Percentiles rank a stretch among this genome's conserved stretches.
Conservation (phyloP, 2,113 vertebrate genomes). For the Terrapene triunguis region DNA sequence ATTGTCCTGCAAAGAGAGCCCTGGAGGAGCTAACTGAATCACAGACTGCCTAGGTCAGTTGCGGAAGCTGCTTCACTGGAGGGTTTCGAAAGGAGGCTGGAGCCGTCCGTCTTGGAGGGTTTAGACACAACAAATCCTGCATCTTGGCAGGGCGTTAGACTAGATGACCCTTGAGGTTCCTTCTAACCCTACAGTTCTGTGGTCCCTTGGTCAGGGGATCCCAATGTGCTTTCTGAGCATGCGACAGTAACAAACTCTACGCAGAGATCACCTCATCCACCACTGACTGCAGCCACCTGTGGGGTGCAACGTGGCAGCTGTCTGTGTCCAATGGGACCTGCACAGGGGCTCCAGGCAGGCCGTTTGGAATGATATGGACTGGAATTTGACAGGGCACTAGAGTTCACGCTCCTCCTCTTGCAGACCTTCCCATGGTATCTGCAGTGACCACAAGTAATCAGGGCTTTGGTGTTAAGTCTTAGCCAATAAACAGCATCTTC, state of each 20-base stretch:
- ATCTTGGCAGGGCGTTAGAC: no score
- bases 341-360: no score
- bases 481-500: neutral
- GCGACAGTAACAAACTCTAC: neutral
- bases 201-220: no score
- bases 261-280: neutral
- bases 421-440: neutral
- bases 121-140: no score
- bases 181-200: neutral
- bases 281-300: neutral
- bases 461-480: no score
- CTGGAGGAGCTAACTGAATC: neutral
- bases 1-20: rapidly evolving
- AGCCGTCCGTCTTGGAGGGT: no score
- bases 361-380: neutral
- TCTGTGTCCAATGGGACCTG: neutral
- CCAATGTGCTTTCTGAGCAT: neutral
- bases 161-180: no score
- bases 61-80: no score
- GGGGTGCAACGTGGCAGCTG: neutral
- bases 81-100: no score
- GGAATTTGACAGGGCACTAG: neutral
- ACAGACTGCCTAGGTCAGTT: no score
- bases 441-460: neutral
- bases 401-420: neutral